Percentiles rank a stretch among this genome's conserved stretches.
Conservation (phyloP, 2,888 invertebrate species). For the Scrobipalpa atriplicella region DNA sequence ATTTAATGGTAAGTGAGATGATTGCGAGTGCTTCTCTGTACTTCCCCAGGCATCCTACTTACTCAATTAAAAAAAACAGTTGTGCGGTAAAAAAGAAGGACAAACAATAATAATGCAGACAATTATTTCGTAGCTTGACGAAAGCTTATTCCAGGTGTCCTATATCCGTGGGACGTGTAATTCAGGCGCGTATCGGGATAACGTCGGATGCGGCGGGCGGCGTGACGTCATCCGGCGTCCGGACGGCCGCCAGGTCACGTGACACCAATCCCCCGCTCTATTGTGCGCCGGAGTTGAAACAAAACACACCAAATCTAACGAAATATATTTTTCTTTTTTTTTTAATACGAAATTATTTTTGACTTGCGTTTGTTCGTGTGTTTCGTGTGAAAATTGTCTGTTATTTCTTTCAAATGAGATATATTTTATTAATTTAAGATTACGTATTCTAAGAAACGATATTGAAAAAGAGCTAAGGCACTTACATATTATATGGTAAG, state of each 20-base stretch:
- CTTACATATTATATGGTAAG: too few relatives aligned
- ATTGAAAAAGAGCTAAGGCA: too few relatives aligned
- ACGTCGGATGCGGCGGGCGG: slow-evolving; percentile 11
- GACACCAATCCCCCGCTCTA: slow-evolving; percentile 21
- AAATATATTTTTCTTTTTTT: neutral
- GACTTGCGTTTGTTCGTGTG: neutral
- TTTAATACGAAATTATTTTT: neutral
- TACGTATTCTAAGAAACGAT: too few relatives aligned
- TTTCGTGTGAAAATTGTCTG: too few relatives aligned
- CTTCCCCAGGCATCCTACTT: too few relatives aligned
- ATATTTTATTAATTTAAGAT: too few relatives aligned
- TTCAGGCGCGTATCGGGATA: slow-evolving; percentile 17
- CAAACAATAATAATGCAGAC: too few relatives aligned
- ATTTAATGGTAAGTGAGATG: too few relatives aligned
- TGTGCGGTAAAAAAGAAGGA: too few relatives aligned
- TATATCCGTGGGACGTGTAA: slow-evolving; percentile 4
- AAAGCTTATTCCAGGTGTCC: slow-evolving; percentile 8
- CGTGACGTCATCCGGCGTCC: neutral
- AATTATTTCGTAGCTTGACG: neutral
- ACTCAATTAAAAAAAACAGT: too few relatives aligned
- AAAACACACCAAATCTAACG: neutral
- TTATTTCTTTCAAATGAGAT: too few relatives aligned
- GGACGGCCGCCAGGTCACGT: slow-evolving; percentile 23
- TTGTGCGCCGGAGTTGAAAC: slow-evolving; percentile 21
- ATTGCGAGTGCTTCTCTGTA: too few relatives aligned